Conservation (phyloP, 2,888 invertebrate genomes). For the Muschampia plurimacula region DNA sequence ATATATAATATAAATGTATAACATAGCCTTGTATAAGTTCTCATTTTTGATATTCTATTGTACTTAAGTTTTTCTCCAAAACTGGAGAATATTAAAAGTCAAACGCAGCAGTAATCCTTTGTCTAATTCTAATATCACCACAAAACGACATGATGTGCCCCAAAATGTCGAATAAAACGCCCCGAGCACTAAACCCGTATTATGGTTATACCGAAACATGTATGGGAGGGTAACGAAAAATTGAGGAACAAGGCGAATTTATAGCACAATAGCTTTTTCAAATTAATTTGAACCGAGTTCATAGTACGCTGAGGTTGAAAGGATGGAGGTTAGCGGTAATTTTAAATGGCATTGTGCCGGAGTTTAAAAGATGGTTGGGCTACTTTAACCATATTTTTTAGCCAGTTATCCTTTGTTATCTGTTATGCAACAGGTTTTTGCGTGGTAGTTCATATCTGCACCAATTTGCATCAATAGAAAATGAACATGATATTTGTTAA, state of each 20-base stretch:
- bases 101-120: background rate
- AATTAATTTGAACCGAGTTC: conserved; percentile 8
- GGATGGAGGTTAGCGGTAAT: background rate
- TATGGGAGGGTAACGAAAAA: background rate
- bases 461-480: no score
- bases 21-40: no score
- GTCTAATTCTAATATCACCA: background rate
- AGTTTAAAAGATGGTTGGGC: conserved; percentile 4
- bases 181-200: background rate
- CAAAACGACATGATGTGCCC: conserved; percentile 4
- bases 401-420: background rate
- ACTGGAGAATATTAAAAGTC: background rate
- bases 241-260: conserved; percentile 1
- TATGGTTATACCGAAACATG: conserved; percentile 5
- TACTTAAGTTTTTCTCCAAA: background rate
- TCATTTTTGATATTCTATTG: no score
- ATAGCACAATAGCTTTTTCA: conserved; percentile 3
- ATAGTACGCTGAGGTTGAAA: background rate
- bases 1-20: no score
- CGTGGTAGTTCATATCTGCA: no score
- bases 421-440: conserved; percentile 2
- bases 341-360: background rate
- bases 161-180: conserved; percentile 20
- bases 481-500: no score
- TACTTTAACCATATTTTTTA: conserved; percentile 1